These are phyloP conservation scores for Euwallacea similis DNA, from an alignment of 1,140 invertebrate species.

Conservation along the genomic window DNA sequence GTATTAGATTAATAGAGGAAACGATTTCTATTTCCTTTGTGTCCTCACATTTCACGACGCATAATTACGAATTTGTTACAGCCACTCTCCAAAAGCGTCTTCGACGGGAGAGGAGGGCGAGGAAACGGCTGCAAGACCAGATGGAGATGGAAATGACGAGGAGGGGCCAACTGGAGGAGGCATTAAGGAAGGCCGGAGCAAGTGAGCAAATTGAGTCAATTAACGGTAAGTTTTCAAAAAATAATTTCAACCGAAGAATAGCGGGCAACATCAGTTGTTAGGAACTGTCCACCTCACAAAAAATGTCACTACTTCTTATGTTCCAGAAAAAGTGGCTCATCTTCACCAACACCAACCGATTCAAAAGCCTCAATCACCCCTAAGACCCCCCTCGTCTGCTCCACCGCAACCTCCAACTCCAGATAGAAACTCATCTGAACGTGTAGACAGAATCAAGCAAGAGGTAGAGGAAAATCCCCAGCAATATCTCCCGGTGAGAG, in stretches of 20 bases:
- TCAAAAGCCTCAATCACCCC: background rate
- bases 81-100: constrained; percentile 84
- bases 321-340: constrained; percentile 49
- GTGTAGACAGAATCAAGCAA: constrained; percentile 44
- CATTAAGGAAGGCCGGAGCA: constrained; percentile 74
- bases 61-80: constrained; percentile 56
- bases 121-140: constrained; percentile 81
- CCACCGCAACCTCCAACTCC: constrained; percentile 24
- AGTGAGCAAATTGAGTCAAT: constrained; percentile 76
- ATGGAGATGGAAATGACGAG: constrained; percentile 77
- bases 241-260: background rate
- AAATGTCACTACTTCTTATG: constrained; percentile 1
- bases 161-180: constrained; percentile 76
- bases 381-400: constrained; percentile 6
- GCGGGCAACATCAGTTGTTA: background rate
- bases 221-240: constrained; percentile 63
- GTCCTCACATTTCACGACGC: too few species aligned
- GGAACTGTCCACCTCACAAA: background rate
- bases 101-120: constrained; percentile 80
- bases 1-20: constrained; percentile 26
- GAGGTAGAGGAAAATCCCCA: constrained; percentile 44
- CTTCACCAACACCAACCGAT: constrained; percentile 41
- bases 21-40: constrained; percentile 4
- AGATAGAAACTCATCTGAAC: constrained; percentile 38
- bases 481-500: constrained; percentile 36